A percentile compares a stretch with the other conserved stretches of the same genome.
These are phyloP conservation scores for Synergus gifuensis DNA, from an alignment of 2,888 invertebrate species.

Conservation along the genomic window DNA sequence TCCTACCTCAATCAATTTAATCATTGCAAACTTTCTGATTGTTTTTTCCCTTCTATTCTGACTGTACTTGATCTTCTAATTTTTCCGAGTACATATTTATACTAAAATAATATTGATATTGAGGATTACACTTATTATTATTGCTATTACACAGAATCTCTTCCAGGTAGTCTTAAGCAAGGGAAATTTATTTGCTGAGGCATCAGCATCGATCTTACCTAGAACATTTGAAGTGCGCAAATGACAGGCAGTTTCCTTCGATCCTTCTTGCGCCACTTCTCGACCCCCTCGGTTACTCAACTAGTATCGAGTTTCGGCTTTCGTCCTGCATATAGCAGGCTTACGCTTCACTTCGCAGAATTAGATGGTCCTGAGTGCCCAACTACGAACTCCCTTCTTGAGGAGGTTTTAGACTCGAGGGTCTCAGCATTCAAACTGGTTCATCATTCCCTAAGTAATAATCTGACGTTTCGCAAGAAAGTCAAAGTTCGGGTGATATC, in stretches of 20 bases:
- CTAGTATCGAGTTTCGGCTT: slow-evolving; percentile 69
- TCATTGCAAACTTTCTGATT: background rate
- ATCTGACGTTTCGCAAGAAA: background rate
- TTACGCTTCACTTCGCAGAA: slow-evolving; percentile 73
- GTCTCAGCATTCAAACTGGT: background rate
- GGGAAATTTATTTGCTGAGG: slow-evolving; percentile 49
- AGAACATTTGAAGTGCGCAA: slow-evolving; percentile 45
- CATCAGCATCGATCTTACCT: slow-evolving; percentile 55
- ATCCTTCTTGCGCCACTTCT: slow-evolving; percentile 56
- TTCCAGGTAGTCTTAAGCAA: background rate
- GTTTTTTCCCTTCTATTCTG: no score
- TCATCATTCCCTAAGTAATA: slow-evolving; percentile 18
- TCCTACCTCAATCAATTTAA: background rate
- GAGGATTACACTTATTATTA: background rate
- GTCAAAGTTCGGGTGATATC: background rate
- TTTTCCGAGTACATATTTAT: background rate
- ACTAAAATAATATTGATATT: background rate
- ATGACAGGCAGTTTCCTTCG: slow-evolving; percentile 53
- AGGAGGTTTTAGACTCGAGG: slow-evolving; percentile 23
- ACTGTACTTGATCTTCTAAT: background rate
- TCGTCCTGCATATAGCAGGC: slow-evolving; percentile 71
- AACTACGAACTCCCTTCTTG: slow-evolving; percentile 40
- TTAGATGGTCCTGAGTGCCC: slow-evolving; percentile 63
- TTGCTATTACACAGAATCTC: background rate
- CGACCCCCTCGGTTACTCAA: slow-evolving; percentile 60